phyloP scores from a whole-genome alignment of 2,888 invertebrate genomes.

The Metellina segmentata region DNA sequence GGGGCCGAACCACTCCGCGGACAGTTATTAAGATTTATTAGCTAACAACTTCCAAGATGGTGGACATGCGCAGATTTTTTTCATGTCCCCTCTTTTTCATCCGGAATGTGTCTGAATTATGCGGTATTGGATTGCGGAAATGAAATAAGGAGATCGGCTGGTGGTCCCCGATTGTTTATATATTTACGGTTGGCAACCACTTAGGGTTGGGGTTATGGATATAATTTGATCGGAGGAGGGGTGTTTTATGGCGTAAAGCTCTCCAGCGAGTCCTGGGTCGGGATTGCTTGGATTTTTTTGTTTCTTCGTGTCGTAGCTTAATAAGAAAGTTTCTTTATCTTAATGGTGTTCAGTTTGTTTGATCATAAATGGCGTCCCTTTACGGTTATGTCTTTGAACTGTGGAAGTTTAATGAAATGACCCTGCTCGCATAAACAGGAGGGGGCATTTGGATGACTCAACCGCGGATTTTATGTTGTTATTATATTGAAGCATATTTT shows the following conservation, averaged over 20 bases:
- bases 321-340: neutral
- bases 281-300: neutral
- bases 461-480: no score
- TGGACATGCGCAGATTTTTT: conserved; percentile 18
- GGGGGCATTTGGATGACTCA: no score
- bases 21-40: conserved; percentile 74
- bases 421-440: no score
- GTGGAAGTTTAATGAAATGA: neutral
- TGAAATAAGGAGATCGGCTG: conserved; percentile 26
- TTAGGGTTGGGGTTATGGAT: neutral
- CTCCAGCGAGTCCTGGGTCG: neutral
- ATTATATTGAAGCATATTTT: no score
- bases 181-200: conserved; percentile 1
- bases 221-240: neutral
- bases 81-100: neutral
- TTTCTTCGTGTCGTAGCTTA: neutral
- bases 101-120: conserved; percentile 48
- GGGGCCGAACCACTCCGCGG: conserved; percentile 19
- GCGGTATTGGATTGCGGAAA: conserved; percentile 48
- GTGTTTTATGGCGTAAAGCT: neutral
- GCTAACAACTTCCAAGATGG: conserved; percentile 62
- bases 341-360: neutral
- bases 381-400: neutral
- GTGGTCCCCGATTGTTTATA: conserved; percentile 26
- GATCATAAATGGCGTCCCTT: neutral